A percentile compares a stretch with the other conserved stretches of the same genome.
phyloP scores from a whole-genome alignment of 2,797 vertebrate species.

The Myiotriccus ornatus region DNA sequence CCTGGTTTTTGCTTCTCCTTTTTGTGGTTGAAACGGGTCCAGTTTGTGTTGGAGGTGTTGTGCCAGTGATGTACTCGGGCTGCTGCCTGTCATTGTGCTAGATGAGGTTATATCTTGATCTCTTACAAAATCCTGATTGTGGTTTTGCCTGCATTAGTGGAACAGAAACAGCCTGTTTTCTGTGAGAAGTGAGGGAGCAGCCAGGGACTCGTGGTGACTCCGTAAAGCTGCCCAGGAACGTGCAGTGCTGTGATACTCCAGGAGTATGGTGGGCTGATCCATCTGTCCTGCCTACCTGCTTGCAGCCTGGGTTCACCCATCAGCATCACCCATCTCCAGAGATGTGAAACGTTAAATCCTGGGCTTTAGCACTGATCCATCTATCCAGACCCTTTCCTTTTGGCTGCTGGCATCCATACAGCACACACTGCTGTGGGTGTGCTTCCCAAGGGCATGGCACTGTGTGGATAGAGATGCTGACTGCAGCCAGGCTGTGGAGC shows the following conservation, averaged over 20 bases:
- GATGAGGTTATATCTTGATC: neutral
- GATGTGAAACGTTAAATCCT: rapidly evolving
- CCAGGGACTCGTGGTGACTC: neutral
- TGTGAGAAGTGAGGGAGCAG: neutral
- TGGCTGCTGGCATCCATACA: rapidly evolving
- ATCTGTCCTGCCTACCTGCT: neutral
- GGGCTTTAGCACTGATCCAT: neutral
- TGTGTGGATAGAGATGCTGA: neutral
- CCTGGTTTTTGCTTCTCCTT: neutral
- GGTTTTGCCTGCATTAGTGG: neutral
- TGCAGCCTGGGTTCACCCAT: neutral
- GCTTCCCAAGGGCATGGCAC: rapidly evolving
- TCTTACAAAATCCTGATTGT: neutral
- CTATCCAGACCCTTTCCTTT: neutral
- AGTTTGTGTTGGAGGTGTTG: rapidly evolving
- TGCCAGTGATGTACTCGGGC: neutral
- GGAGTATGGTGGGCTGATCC: neutral
- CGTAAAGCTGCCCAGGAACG: neutral
- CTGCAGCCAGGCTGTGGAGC: neutral
- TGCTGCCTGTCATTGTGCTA: neutral
- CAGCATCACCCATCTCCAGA: neutral
- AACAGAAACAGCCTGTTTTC: neutral
- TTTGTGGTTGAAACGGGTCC: neutral
- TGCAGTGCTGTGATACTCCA: neutral
- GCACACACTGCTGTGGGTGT: neutral